Conservation (phyloP, 2,888 invertebrate species). For the Zygogramma bicolorata region DNA sequence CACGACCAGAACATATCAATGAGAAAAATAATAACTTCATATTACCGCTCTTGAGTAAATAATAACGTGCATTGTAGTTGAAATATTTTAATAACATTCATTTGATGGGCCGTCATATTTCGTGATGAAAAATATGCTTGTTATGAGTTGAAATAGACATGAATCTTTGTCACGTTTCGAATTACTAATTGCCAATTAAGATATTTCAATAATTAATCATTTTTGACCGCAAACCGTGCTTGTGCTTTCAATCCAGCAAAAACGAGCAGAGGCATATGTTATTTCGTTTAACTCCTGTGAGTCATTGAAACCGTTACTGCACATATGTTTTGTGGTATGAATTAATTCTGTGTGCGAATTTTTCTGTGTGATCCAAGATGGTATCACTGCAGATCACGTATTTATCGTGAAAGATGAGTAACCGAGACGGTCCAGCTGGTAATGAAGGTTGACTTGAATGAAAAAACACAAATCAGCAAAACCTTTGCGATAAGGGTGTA, state of each 20-base stretch:
- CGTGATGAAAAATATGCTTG: neutral
- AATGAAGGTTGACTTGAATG: neutral
- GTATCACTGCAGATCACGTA: constrained; percentile 4
- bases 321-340: constrained; percentile 16
- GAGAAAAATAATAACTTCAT: neutral
- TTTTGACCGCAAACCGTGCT: constrained; percentile 9
- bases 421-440: neutral
- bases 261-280: constrained; percentile 4
- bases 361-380: constrained; percentile 6
- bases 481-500: too few species aligned
- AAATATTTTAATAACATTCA: neutral
- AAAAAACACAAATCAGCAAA: neutral
- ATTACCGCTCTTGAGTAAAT: neutral
- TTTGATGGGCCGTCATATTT: neutral
- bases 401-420: neutral
- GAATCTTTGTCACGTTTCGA: constrained; percentile 3
- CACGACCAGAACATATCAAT: too few species aligned
- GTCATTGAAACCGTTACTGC: neutral
- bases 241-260: neutral
- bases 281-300: neutral
- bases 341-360: neutral
- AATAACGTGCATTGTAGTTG: neutral
- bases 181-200: constrained; percentile 6
- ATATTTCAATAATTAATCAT: neutral
- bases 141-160: neutral